phyloP scores from a whole-genome alignment of 2,888 invertebrate species.

The Philopedon plagiatum region DNA sequence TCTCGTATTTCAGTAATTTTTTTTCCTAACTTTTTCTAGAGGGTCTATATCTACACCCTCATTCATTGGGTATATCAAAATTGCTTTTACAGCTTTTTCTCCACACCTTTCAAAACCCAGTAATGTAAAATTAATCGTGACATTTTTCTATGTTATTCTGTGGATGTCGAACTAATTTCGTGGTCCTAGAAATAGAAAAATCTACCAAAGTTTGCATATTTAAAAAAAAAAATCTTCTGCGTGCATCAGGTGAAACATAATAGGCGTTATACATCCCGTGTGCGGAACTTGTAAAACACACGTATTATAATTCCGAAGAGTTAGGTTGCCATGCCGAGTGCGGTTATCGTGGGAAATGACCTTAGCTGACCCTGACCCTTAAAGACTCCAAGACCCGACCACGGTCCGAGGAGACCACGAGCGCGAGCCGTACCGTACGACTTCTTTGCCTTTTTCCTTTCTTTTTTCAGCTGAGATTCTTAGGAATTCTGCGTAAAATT shows the following conservation, averaged over 20 bases:
- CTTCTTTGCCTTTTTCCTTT: slow-evolving; percentile 37
- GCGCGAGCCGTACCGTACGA: slow-evolving; percentile 49
- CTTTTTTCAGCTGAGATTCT: slow-evolving; percentile 40
- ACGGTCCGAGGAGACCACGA: slow-evolving; percentile 47
- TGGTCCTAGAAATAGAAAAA: too few species aligned
- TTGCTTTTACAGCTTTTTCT: too few species aligned
- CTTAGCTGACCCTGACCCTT: slow-evolving; percentile 70
- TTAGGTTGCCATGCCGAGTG: slow-evolving; percentile 67
- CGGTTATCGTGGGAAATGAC: slow-evolving; percentile 71
- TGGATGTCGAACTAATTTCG: too few species aligned
- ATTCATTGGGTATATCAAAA: too few species aligned
- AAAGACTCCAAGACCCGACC: slow-evolving; percentile 47
- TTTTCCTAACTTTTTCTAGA: too few species aligned
- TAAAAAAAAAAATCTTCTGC: slow-evolving; percentile 33
- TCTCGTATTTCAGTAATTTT: too few species aligned
- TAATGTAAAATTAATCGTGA: too few species aligned
- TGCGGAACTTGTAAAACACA: slow-evolving; percentile 54
- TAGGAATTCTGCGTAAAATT: slow-evolving; percentile 37
- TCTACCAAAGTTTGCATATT: slow-evolving; percentile 14
- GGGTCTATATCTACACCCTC: too few species aligned
- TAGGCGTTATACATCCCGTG: slow-evolving; percentile 47
- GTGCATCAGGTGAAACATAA: slow-evolving; percentile 45
- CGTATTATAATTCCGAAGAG: slow-evolving; percentile 65
- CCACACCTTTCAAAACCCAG: too few species aligned
- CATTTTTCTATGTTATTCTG: too few species aligned